Base-by-base conservation (phyloP, 2,888 invertebrate genomes). In the Spisula subtruncata region DNA sequence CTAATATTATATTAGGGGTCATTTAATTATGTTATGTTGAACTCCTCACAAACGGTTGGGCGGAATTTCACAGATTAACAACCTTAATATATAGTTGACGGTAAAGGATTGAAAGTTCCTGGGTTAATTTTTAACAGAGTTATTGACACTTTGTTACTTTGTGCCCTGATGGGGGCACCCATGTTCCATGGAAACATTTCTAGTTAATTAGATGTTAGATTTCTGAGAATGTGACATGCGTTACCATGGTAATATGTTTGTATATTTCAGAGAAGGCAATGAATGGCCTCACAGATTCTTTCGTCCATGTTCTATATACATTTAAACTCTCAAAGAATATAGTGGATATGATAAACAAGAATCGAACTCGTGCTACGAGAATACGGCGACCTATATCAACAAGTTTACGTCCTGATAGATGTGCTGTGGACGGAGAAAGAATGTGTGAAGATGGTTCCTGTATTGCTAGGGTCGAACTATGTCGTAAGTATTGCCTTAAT, bases 381-480 rank as follows among this genome's bases (percentile, higher is more conserved):
- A 71, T 87, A 41, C 84, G 84, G n/a, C 75, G 85, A 80, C 85
- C 85, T 4, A 54, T 80, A 20, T 41, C 85, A 25, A 85, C 85
- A 10, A 85, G 75, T 54, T 48, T 75, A 29, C 60, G 41, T 6
- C 54, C 87, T n/a, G 51, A 84, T 12, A 32, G 81, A 29, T 90
- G 91, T 60, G n/a, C 82, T 25, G 60, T 86, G 14, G 86, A 81
- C 41, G 90, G 90, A 10, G 89, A 94, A 79, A 87, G 93, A 71
- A 88, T 81, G 71, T 95, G 95, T 89, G 93, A 92, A 32, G 94
- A 95, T 89, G 94, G 94, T 18, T 86, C 93, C 18, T 95, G 95
- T 92, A 94, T 95, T 46, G 89, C 93, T 10, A 86, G 93, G 25
- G 90, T 94, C 0, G 94, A 94, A 71, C 90, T 95, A 10, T 95